Conservation (phyloP, 2,888 invertebrate species). For the Malthinus flaveolus region DNA sequence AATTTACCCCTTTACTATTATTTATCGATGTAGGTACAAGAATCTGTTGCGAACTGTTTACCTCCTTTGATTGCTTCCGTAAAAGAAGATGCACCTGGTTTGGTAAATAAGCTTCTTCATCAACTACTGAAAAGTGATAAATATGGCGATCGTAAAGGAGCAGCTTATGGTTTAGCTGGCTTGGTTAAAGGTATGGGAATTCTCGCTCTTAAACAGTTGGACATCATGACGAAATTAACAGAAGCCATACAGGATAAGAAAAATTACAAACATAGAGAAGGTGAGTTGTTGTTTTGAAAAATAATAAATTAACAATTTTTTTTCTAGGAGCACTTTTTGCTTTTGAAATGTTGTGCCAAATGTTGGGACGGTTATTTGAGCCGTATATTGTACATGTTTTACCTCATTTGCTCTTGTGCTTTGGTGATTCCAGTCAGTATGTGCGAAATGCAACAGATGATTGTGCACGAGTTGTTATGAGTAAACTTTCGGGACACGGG, state of each 20-base stretch:
- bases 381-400: constrained; percentile 98
- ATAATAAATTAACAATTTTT: neutral
- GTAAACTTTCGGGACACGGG: constrained; percentile 93
- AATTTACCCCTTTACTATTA: neutral
- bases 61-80: constrained; percentile 92
- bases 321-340: constrained; percentile 86
- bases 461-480: constrained; percentile 94
- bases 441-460: constrained; percentile 97
- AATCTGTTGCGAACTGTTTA: constrained; percentile 94
- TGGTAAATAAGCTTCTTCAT: constrained; percentile 85
- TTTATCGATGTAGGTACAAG: constrained; percentile 73
- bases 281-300: constrained; percentile 49
- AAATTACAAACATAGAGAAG: constrained; percentile 91
- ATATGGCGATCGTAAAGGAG: constrained; percentile 92
- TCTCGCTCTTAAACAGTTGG: constrained; percentile 89
- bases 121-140: constrained; percentile 88
- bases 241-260: constrained; percentile 97
- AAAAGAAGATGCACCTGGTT: constrained; percentile 85
- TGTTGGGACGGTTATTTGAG: constrained; percentile 95
- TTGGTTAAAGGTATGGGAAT: constrained; percentile 97
- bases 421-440: constrained; percentile 94
- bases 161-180: constrained; percentile 96
- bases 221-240: constrained; percentile 92
- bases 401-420: constrained; percentile 91
- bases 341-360: constrained; percentile 94